Percentiles rank a stretch among this genome's conserved stretches.
phyloP scores from a whole-genome alignment of 2,888 invertebrate genomes.

The Argyra leucocephala region DNA sequence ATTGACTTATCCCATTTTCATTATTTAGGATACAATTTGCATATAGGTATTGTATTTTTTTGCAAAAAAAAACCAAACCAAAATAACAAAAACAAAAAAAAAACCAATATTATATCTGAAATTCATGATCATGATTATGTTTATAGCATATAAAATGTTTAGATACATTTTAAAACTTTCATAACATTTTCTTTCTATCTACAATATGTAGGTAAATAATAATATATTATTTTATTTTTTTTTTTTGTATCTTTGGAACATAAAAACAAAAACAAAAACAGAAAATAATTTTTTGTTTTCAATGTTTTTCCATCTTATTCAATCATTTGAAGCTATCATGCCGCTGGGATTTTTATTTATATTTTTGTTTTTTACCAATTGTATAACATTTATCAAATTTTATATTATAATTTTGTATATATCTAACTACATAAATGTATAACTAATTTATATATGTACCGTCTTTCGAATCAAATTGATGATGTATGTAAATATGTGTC shows the following conservation, averaged over 20 bases:
- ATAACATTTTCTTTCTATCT: background rate
- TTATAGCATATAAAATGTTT: background rate
- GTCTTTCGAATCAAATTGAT: background rate
- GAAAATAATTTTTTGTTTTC: background rate
- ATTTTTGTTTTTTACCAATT: background rate
- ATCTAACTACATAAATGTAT: too few species aligned
- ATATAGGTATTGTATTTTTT: too few species aligned
- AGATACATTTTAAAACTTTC: background rate
- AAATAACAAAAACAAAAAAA: too few species aligned
- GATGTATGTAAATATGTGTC: background rate
- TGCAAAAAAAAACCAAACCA: too few species aligned
- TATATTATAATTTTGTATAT: too few species aligned
- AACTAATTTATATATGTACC: background rate
- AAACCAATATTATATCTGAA: background rate
- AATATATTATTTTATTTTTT: background rate
- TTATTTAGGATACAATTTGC: too few species aligned
- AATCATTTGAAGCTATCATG: background rate
- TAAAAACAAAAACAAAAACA: background rate
- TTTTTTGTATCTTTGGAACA: background rate
- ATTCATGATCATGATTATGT: conserved; percentile 6
- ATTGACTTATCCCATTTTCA: too few species aligned
- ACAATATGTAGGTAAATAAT: background rate
- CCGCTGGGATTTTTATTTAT: background rate
- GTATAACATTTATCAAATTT: background rate
- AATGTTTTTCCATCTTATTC: background rate